A percentile compares a stretch with the other conserved stretches of the same genome.
Evolutionary conservation across 2,113 vertebrate genomes (phyloP).

Genomic region (Tretioscincus oriximinensis): DNA sequence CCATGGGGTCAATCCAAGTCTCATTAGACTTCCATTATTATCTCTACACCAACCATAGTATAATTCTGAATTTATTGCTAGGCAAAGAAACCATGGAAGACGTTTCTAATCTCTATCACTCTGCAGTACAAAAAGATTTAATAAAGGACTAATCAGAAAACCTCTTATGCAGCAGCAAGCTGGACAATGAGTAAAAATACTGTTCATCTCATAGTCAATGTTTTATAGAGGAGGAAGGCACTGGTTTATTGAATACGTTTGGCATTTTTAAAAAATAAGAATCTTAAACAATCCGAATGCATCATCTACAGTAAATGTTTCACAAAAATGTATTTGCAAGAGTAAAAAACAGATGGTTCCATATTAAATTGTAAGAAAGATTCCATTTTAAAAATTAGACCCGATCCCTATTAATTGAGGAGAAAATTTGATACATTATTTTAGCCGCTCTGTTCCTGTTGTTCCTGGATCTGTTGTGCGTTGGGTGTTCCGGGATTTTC

Average conservation of each 20-base stretch:
- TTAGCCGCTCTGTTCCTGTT: neutral
- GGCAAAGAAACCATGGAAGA: neutral
- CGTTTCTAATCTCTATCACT: neutral
- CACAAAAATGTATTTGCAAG: constrained; percentile 35
- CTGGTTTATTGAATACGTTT: constrained; percentile 16
- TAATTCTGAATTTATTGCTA: neutral
- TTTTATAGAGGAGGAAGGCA: constrained; percentile 23
- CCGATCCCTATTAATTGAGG: constrained; percentile 25
- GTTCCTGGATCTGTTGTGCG: neutral
- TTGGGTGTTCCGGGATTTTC: neutral
- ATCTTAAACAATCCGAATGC: neutral
- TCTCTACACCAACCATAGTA: neutral
- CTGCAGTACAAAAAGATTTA: neutral
- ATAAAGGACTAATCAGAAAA: neutral
- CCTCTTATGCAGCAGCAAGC: neutral
- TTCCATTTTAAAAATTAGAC: constrained; percentile 31
- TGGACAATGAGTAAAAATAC: neutral
- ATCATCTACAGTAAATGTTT: constrained; percentile 8
- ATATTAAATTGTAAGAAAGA: constrained; percentile 28
- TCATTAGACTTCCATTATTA: neutral
- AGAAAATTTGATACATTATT: constrained; percentile 28
- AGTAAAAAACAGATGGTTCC: constrained; percentile 16
- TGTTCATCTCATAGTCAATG: neutral
- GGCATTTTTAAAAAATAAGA: neutral
- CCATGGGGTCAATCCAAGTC: neutral